Evolutionary conservation across 2,888 invertebrate species (phyloP).

Genomic region (Tetragonula carbonaria): DNA sequence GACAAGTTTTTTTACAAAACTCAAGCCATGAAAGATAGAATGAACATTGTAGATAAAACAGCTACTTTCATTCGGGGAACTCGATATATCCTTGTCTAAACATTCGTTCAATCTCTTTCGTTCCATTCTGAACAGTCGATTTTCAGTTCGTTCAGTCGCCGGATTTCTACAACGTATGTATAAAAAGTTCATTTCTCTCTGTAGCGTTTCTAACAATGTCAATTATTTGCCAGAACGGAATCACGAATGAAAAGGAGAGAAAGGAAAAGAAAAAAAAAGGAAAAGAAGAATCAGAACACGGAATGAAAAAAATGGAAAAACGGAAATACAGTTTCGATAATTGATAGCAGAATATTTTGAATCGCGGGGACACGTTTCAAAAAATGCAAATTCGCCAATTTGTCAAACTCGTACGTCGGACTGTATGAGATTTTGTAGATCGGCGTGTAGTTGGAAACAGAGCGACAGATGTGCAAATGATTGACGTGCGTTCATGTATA

Average conservation of each 20-base stretch:
- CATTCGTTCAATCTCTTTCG: not conserved
- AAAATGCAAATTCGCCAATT: constrained; percentile 17
- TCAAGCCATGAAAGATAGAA: not conserved
- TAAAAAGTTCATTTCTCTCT: not conserved
- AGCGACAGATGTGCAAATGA: not conserved
- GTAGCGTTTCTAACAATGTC: not conserved
- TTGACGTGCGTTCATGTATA: not conserved
- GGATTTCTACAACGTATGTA: not conserved
- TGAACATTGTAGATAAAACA: too few species aligned
- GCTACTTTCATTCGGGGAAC: too few species aligned
- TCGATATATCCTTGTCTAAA: not conserved
- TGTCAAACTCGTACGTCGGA: not conserved
- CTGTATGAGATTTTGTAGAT: not conserved
- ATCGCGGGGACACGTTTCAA: constrained; percentile 42
- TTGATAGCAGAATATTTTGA: constrained; percentile 49
- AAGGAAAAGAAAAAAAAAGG: not conserved
- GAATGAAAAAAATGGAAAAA: not conserved
- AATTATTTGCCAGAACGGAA: not conserved
- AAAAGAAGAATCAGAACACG: too few species aligned
- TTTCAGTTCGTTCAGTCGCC: not conserved
- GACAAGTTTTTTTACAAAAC: not conserved
- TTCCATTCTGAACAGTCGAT: not conserved
- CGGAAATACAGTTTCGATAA: constrained; percentile 45
- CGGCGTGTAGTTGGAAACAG: not conserved
- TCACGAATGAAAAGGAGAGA: too few species aligned